Base-by-base conservation (phyloP, 1,140 invertebrate species). In the Drosophila pectinifera region DNA sequence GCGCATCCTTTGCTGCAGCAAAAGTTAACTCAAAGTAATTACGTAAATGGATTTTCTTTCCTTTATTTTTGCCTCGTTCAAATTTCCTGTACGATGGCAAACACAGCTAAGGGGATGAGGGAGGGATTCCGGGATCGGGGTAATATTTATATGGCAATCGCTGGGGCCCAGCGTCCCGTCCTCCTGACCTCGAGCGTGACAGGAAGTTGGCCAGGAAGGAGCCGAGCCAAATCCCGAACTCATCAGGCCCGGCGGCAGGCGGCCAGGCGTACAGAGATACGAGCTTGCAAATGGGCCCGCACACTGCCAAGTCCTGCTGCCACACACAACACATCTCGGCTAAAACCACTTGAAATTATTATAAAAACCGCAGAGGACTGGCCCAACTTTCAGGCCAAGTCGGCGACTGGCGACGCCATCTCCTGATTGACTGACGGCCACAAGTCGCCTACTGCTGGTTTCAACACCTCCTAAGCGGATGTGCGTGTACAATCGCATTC, bases 21-120 rank as follows among this genome's bases (percentile, higher is more conserved):
- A 89, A 89, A 78, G 80, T 89, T 89, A 89, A 80, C 80, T 61
- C 62, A 36, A 89, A 89, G 84, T 89, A 89, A 89, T 89, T 89
- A 89, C 84, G 84, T 89, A 89, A 89, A 89, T 89, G 84, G 85
- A 89, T 89, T 89, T 90, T 78, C 67, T 38, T 48, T 34, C 51
- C 31, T 22, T 43, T 14, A 10, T 63, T 46, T 61, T 59, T 76
- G 69, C 83, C 76, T 70, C 78, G 80, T 85, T 89, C 84, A 84
- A 89, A 89, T 89, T 89, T 89, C 84, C 84, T 90, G 80, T 81
- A 89, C 84, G 69, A 45, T 58, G 74, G 38, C 78, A 73, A 59
- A 64, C 70, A 56, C 46, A 45, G 64, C 41, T 26, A 58, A 45
- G 53, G 13, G 38, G 65, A n/a, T n/a, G 43, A 41, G 22, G 55